These are phyloP conservation scores for Acrossocheilus wenchowensis DNA, from an alignment of 2,797 vertebrate genomes.

Conservation along the genomic window DNA sequence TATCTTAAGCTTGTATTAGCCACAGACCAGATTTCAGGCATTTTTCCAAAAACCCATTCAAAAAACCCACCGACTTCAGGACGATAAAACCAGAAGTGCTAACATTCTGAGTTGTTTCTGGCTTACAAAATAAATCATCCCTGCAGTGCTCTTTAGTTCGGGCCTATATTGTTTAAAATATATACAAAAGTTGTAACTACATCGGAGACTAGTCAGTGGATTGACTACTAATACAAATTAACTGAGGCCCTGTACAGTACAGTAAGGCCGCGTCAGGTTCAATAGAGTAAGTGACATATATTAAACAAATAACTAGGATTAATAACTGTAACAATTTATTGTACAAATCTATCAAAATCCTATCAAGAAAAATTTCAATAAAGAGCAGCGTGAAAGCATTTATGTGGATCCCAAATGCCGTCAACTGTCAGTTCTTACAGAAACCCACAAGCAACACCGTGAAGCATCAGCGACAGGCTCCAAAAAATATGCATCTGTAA, in stretches of 20 bases:
- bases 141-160: neutral
- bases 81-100: neutral
- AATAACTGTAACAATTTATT: neutral
- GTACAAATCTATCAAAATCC: neutral
- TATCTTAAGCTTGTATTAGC: too few relatives aligned
- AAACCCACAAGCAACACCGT: neutral
- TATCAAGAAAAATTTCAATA: neutral
- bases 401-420: neutral
- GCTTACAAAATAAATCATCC: neutral
- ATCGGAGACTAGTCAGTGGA: neutral
- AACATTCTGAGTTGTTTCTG: neutral
- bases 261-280: neutral
- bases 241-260: neutral
- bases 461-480: neutral
- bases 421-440: neutral
- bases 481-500: neutral
- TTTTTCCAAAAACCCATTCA: neutral
- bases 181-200: neutral
- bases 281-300: neutral
- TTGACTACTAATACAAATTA: neutral
- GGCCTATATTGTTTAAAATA: neutral
- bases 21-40: too few relatives aligned
- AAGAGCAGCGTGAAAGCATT: neutral
- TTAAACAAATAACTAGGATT: neutral
- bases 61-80: neutral